A percentile compares a stretch with the other conserved stretches of the same genome.
These are phyloP conservation scores for Apocrypta bakeri DNA, from an alignment of 1,140 invertebrate species.

Conservation along the genomic window DNA sequence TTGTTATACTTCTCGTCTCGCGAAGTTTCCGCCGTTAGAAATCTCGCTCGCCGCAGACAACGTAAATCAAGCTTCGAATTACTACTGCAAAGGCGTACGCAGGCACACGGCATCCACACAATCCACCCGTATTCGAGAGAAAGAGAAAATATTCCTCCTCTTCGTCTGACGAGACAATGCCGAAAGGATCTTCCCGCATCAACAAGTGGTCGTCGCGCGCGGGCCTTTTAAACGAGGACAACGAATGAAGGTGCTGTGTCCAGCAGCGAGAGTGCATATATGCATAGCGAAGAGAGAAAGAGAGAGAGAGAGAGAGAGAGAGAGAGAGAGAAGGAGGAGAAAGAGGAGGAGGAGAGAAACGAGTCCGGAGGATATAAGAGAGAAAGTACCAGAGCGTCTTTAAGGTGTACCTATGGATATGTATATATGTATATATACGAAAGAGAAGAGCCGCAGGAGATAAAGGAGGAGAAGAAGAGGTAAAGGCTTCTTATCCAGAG, in stretches of 20 bases:
- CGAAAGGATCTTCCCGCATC: conserved; percentile 24
- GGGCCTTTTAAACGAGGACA: conserved; percentile 29
- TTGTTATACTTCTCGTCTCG: too few species aligned
- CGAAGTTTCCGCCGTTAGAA: too few species aligned
- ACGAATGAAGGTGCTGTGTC: background rate
- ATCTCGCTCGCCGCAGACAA: background rate
- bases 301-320: background rate
- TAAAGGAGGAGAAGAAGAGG: background rate
- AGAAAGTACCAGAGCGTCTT: conserved; percentile 25
- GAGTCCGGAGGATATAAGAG: conserved; percentile 28
- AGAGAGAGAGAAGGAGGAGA: conserved; percentile 7
- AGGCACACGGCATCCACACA: too few species aligned
- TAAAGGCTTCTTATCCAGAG: conserved; percentile 5
- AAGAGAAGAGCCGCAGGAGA: background rate
- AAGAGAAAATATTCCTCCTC: background rate
- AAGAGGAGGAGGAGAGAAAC: conserved; percentile 14
- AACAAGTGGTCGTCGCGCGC: conserved; percentile 26
- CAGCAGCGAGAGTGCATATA: conserved; percentile 19
- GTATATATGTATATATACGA: too few species aligned
- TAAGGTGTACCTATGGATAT: too few species aligned
- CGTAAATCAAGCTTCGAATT: background rate
- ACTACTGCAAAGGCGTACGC: too few species aligned
- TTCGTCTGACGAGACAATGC: conserved; percentile 21
- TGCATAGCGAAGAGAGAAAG: background rate
- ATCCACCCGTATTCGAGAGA: background rate